Conservation (phyloP, 2,888 invertebrate species). For the Pegoplata infirma region DNA sequence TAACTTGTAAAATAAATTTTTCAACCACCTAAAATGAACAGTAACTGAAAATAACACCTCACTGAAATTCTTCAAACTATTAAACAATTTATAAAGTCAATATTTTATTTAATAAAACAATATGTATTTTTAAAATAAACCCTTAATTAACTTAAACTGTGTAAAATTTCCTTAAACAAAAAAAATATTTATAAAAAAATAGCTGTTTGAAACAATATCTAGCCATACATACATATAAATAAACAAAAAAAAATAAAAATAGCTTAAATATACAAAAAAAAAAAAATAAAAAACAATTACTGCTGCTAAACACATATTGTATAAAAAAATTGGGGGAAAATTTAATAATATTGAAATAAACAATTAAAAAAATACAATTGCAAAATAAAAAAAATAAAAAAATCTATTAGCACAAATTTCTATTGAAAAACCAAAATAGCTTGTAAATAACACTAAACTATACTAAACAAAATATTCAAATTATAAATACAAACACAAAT, state of each 20-base stretch:
- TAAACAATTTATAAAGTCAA: conserved; percentile 41
- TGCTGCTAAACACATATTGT: too few species aligned
- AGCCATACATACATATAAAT: conserved; percentile 18
- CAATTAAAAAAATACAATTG: conserved; percentile 39
- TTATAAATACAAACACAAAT: conserved; percentile 25
- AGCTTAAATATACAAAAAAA: conserved; percentile 10
- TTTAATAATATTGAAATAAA: conserved; percentile 10
- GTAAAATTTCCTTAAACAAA: conserved; percentile 49
- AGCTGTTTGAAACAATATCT: conserved; percentile 46
- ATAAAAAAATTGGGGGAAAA: neutral
- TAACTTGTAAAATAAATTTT: neutral
- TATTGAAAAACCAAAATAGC: conserved; percentile 27
- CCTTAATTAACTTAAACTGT: conserved; percentile 24
- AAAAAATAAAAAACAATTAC: too few species aligned
- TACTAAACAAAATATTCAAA: conserved; percentile 29
- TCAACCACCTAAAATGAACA: conserved; percentile 30
- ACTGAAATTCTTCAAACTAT: conserved; percentile 74
- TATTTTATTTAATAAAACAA: neutral
- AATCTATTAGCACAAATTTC: conserved; percentile 56
- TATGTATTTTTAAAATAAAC: conserved; percentile 11
- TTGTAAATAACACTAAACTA: conserved; percentile 55
- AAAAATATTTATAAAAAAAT: conserved; percentile 65
- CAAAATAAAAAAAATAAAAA: too few species aligned
- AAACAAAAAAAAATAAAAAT: conserved; percentile 23
- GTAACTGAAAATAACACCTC: conserved; percentile 68